phyloP scores from a whole-genome alignment of 2,113 vertebrate genomes.

The Paracanthobrama guichenoti region DNA sequence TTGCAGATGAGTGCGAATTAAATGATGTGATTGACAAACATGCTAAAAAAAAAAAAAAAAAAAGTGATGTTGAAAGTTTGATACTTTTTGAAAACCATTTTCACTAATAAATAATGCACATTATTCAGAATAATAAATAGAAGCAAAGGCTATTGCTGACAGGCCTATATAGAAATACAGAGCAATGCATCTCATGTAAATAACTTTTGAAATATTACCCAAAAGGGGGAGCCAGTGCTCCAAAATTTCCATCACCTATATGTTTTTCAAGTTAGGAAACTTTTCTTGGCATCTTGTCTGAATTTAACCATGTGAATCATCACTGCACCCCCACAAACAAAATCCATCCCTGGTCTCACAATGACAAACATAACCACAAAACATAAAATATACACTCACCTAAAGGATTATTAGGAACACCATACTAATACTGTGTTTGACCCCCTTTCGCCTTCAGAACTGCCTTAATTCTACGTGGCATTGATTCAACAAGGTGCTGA shows the following conservation, averaged over 20 bases:
- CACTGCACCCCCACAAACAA: background rate
- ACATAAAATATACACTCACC: background rate
- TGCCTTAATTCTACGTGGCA: too few relatives aligned
- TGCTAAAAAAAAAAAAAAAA: background rate
- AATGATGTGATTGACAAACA: background rate
- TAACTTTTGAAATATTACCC: background rate
- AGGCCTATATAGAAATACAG: background rate
- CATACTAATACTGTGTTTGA: too few relatives aligned
- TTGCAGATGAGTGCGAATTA: too few relatives aligned
- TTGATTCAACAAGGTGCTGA: too few relatives aligned
- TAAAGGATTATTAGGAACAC: too few relatives aligned
- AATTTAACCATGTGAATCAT: background rate
- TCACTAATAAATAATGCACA: background rate
- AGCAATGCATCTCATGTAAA: background rate
- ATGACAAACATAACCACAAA: background rate
- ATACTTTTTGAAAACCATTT: background rate
- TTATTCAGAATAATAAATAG: background rate
- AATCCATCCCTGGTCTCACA: background rate
- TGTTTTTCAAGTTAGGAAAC: background rate
- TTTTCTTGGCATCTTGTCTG: background rate
- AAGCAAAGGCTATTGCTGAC: background rate
- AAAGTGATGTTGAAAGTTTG: background rate
- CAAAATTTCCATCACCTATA: background rate
- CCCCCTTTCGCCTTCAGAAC: too few relatives aligned
- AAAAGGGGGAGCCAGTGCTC: constrained; percentile 57